A percentile compares a stretch with the other conserved stretches of the same genome.
Conservation (phyloP, 2,797 vertebrate genomes). For the Champsocephalus esox region DNA sequence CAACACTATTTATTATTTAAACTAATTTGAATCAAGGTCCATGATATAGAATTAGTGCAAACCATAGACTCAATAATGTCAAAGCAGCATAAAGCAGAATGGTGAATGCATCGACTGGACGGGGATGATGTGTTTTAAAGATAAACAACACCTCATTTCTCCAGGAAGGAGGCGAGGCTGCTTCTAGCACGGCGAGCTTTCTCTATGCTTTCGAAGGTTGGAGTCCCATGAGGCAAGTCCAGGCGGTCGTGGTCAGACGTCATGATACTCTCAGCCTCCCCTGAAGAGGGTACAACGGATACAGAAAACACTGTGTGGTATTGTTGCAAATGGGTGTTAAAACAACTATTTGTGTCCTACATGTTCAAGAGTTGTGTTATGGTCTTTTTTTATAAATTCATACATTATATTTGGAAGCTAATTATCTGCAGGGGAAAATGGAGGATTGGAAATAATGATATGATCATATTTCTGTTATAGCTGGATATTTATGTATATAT, state of each 20-base stretch:
- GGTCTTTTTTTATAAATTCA: not conserved
- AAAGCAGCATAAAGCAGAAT: constrained; percentile 32
- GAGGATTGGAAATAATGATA: not conserved
- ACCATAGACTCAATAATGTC: constrained; percentile 11
- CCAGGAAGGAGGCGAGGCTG: constrained; percentile 79
- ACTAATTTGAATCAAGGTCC: not conserved
- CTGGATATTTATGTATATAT: not conserved
- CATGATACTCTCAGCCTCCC: constrained; percentile 89
- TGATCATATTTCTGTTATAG: not conserved
- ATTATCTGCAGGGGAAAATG: not conserved
- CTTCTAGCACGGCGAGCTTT: constrained; percentile 87
- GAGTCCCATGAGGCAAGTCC: constrained; percentile 85
- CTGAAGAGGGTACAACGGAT: constrained; percentile 67
- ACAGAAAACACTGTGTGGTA: constrained; percentile 10
- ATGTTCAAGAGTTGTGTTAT: not conserved
- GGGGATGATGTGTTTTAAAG: not conserved
- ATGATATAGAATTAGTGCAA: constrained; percentile 47
- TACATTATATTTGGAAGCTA: not conserved
- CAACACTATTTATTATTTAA: too few species aligned
- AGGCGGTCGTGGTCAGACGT: constrained; percentile 80
- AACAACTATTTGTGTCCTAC: not conserved
- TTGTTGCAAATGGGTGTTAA: not conserved
- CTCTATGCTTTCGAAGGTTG: constrained; percentile 90
- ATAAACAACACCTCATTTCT: constrained; percentile 78
- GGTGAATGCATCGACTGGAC: constrained; percentile 34